These are phyloP conservation scores for Lophius piscatorius DNA, from an alignment of 2,113 vertebrate species.

Conservation along the genomic window DNA sequence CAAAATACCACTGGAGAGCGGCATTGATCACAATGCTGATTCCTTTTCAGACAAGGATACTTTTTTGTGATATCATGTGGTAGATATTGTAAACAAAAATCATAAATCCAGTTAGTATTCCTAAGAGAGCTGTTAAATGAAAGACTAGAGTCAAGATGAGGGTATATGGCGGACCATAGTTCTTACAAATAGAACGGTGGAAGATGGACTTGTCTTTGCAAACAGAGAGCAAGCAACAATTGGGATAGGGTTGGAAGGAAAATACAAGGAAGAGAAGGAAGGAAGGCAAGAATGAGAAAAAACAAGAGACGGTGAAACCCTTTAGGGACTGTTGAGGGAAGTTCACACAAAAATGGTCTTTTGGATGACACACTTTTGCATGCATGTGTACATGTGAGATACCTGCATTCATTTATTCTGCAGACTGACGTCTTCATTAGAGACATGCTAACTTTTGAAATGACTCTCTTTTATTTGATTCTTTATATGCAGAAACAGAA, in stretches of 20 bases:
- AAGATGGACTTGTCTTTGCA: conserved; percentile 75
- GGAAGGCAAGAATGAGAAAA: conserved; percentile 22
- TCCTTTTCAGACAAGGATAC: neutral
- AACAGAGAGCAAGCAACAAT: conserved; percentile 11
- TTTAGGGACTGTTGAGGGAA: conserved; percentile 42
- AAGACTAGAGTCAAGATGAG: conserved; percentile 19
- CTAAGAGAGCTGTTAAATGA: conserved; percentile 15
- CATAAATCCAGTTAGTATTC: neutral
- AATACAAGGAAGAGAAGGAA: conserved; percentile 18
- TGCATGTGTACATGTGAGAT: too few relatives aligned
- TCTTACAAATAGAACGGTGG: conserved; percentile 77
- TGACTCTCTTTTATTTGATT: too few relatives aligned
- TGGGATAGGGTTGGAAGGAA: conserved; percentile 8
- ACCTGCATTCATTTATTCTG: too few relatives aligned
- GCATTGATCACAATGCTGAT: neutral
- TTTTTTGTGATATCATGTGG: conserved; percentile 7
- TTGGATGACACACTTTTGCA: too few relatives aligned
- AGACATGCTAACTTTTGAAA: too few relatives aligned
- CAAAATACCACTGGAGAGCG: conserved; percentile 10
- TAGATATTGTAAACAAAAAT: neutral
- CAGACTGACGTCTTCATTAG: too few relatives aligned
- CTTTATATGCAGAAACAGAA: neutral
- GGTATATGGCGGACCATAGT: conserved; percentile 17
- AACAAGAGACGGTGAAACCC: conserved; percentile 39
- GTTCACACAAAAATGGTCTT: too few relatives aligned